Conservation (phyloP, 2,113 vertebrate species). For the Pomatorhinus ruficollis region DNA sequence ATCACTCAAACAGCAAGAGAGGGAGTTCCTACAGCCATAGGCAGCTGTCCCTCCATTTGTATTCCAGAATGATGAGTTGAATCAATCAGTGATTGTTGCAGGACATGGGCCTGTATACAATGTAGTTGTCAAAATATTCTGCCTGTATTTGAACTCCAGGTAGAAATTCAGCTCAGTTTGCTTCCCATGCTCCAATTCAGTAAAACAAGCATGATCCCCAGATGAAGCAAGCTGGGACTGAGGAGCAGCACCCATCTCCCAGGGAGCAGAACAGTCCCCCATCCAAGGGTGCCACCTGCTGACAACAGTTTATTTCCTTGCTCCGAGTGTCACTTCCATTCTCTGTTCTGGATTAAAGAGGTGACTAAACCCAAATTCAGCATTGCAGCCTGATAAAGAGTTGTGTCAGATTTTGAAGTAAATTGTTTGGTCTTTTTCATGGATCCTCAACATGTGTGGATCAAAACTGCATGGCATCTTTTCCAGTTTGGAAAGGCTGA, state of each 20-base stretch:
- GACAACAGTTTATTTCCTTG: rapidly evolving
- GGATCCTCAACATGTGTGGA: not conserved
- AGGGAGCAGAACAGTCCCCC: too few relatives aligned
- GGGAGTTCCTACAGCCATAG: not conserved
- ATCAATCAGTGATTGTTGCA: constrained; percentile 46
- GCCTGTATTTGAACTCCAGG: not conserved
- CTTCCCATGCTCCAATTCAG: not conserved
- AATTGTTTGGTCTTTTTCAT: not conserved
- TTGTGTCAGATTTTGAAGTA: rapidly evolving
- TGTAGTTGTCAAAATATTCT: not conserved
- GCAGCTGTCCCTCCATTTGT: not conserved
- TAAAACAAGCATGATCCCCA: not conserved
- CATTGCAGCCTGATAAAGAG: not conserved
- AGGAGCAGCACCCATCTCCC: not conserved
- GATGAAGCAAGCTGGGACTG: rapidly evolving
- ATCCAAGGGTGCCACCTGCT: constrained; percentile 19
- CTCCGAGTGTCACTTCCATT: rapidly evolving
- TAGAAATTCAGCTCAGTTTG: not conserved
- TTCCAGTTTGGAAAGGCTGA: not conserved
- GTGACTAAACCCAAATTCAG: not conserved
- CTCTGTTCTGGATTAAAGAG: not conserved
- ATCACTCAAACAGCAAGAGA: not conserved
- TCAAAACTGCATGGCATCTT: not conserved
- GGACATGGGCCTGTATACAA: not conserved
- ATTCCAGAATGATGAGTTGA: constrained; percentile 74